Base-by-base conservation (phyloP, 2,797 vertebrate species). In the Ctenopoma kingsleyae region DNA sequence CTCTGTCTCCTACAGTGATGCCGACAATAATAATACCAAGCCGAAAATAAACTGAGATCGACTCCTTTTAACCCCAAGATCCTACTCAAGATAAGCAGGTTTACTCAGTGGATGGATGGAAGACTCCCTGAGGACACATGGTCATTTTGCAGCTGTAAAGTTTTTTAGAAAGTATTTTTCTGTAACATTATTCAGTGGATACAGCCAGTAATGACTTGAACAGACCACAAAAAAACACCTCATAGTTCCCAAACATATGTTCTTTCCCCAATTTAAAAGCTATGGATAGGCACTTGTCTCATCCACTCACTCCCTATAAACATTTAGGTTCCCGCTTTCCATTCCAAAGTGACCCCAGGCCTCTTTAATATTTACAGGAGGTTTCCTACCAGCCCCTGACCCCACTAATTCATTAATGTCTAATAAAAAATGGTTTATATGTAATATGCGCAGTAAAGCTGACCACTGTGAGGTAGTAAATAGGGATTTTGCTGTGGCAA, bases 351-450 rank as follows among this genome's bases (percentile, higher is more conserved):
- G 52, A 65, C 57, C 66, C 43, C 44, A 66, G 48, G 74, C 52
- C 38, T 40, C 15, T 67, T 71, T 50, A 76, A 75, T 82, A 71
- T 85, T 74, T 74, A 71, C 55, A 61, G 27, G n/a, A 75, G 30
- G 43, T 78, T 78, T 80, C 71, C 71, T 53, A 65, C 77, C 52
- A 68, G 77, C 22, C 65, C 59, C 58, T 54, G 38, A 67, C 78
- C 76, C 76, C 57, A 41, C 44, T 75, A 64, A 86, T 82, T 86
- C 49, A 90, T 74, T 67, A 22, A 85, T 84, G 56, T 82, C 73
- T 65, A 60, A 84, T 84, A 71, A 90, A 83, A 8, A 51, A 16
- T 1, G 6, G 10, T 87, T 87, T 83, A 82, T 85, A 4, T 74
- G 56, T 62, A 41, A 70, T 27, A 76, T 78, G 36, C 58, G 41